These are phyloP conservation scores for Antheraea mylitta DNA, from an alignment of 1,140 invertebrate genomes.

Conservation along the genomic window DNA sequence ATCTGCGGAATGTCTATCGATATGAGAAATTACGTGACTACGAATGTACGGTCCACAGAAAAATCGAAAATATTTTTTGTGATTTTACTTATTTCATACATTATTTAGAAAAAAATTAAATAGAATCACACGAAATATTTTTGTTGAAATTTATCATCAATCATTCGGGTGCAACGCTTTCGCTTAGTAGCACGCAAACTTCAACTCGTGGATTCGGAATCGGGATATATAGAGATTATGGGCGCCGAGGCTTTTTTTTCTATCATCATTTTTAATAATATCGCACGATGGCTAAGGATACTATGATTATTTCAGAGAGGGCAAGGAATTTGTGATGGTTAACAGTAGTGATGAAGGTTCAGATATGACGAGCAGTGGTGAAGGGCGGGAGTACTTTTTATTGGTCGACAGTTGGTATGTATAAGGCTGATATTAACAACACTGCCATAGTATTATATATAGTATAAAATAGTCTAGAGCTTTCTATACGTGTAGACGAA, in stretches of 20 bases:
- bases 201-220: not conserved
- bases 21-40: not conserved
- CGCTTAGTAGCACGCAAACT: slow-evolving; percentile 25
- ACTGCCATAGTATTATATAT: not conserved
- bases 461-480: not conserved
- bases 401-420: slow-evolving; percentile 65
- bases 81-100: not conserved
- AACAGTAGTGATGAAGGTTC: slow-evolving; percentile 62
- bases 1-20: not conserved
- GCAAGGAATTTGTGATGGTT: slow-evolving; percentile 57
- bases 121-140: slow-evolving; percentile 24
- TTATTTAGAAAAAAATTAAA: slow-evolving; percentile 11
- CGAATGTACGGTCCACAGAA: not conserved
- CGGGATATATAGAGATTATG: not conserved
- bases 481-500: slow-evolving; percentile 9
- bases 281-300: slow-evolving; percentile 29
- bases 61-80: slow-evolving; percentile 9
- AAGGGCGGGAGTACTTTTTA: slow-evolving; percentile 57
- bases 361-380: slow-evolving; percentile 47
- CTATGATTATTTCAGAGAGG: slow-evolving; percentile 62
- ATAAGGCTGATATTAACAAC: slow-evolving; percentile 30
- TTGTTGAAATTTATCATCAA: slow-evolving; percentile 1
- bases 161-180: slow-evolving; percentile 23
- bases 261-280: slow-evolving; percentile 1
- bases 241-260: slow-evolving; percentile 13